Conservation (phyloP, 2,888 invertebrate species). For the Pomacea canaliculata region DNA sequence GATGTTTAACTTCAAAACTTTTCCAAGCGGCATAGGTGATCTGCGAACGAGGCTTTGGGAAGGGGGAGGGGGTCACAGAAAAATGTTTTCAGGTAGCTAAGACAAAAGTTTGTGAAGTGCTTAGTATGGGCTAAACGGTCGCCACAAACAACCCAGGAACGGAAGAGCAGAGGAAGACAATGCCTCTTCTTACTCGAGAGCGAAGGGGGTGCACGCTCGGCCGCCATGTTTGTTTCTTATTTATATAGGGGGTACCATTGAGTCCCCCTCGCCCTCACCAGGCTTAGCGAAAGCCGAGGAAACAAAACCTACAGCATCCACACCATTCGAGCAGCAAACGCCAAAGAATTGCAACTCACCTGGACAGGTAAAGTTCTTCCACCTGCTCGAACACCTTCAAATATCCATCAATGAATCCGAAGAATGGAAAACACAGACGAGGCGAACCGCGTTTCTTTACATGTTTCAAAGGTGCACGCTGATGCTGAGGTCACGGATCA, state of each 20-base stretch:
- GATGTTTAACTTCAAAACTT: no score
- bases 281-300: not conserved
- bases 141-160: no score
- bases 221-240: slow-evolving; percentile 31
- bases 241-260: slow-evolving; percentile 25
- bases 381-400: not conserved
- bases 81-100: no score
- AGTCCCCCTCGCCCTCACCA: slow-evolving; percentile 13
- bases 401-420: slow-evolving; percentile 15
- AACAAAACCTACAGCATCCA: not conserved
- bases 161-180: no score
- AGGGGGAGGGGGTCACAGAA: no score
- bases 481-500: slow-evolving; percentile 27
- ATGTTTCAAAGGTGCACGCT: slow-evolving; percentile 25
- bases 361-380: not conserved
- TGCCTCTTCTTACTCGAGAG: no score
- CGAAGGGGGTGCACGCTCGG: not conserved
- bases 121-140: no score
- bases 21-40: no score
- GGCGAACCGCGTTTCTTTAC: slow-evolving; percentile 14
- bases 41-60: no score
- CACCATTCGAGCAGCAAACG: not conserved
- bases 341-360: not conserved
- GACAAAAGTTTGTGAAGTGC: no score
- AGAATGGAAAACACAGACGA: slow-evolving; percentile 9